Percentiles rank a stretch among this genome's conserved stretches.
These are phyloP conservation scores for Eurytoma adleriae DNA, from an alignment of 2,888 invertebrate species.

Conservation along the genomic window DNA sequence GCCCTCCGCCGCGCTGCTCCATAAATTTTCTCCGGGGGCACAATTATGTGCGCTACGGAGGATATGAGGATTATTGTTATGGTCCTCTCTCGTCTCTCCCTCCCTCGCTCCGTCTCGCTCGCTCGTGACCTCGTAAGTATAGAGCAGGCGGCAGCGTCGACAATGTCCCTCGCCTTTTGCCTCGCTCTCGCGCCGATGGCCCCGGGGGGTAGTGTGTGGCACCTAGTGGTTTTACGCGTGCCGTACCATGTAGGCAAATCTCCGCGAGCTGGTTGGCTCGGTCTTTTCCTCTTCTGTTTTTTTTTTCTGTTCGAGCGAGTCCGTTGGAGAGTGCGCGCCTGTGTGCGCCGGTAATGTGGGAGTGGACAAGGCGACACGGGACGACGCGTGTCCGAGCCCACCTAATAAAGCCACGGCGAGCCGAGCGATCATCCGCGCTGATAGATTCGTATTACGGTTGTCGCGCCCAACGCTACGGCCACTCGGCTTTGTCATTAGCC, in stretches of 20 bases:
- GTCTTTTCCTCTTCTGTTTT: neutral
- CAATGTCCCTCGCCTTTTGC: constrained; percentile 63
- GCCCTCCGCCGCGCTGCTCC: constrained; percentile 61
- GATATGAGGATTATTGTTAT: constrained; percentile 74
- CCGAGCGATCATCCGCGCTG: constrained; percentile 62
- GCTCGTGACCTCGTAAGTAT: constrained; percentile 69
- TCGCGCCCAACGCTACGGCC: constrained; percentile 12
- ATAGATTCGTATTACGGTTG: constrained; percentile 60
- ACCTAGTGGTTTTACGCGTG: constrained; percentile 33
- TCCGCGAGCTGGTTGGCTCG: constrained; percentile 45
- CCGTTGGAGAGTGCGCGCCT: neutral
- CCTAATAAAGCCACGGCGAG: constrained; percentile 61
- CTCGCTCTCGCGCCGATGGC: constrained; percentile 43
- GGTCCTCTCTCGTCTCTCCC: constrained; percentile 35
- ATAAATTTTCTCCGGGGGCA: constrained; percentile 74
- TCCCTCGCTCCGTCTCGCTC: constrained; percentile 25
- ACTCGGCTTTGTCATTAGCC: constrained; percentile 60
- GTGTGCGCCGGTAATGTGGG: neutral
- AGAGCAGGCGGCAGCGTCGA: constrained; percentile 38
- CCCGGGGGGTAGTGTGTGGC: constrained; percentile 11
- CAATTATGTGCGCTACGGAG: constrained; percentile 70
- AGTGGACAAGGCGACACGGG: neutral
- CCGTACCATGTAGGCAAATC: constrained; percentile 54
- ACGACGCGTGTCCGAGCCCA: constrained; percentile 2
- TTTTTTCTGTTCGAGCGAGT: neutral